phyloP scores from a whole-genome alignment of 2,797 vertebrate species.

The Parauchenoglanis punctatus region DNA sequence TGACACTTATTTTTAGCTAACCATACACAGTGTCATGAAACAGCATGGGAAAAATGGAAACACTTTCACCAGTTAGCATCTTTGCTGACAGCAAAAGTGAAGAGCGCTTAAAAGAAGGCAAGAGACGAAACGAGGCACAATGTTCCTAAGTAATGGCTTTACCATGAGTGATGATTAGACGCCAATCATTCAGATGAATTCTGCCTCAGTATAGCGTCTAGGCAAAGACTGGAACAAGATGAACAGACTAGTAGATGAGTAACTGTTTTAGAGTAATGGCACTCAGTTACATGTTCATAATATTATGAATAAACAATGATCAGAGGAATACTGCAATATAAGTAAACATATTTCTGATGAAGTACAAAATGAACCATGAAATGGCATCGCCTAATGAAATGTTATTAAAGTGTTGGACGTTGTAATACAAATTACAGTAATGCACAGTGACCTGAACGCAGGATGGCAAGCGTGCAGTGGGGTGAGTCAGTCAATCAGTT shows the following conservation, averaged over 20 bases:
- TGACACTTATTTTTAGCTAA: not conserved
- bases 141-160: not conserved
- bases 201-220: not conserved
- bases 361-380: not conserved
- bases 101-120: not conserved
- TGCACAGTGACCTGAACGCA: conserved; percentile 13
- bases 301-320: conserved; percentile 1
- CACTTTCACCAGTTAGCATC: not conserved
- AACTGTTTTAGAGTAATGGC: not conserved
- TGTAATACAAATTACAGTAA: conserved; percentile 1
- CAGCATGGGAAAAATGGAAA: no score
- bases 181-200: not conserved
- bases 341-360: conserved; percentile 1
- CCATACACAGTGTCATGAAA: not conserved
- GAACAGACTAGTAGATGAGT: not conserved
- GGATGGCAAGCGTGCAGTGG: not conserved
- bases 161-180: not conserved
- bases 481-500: not conserved
- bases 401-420: not conserved
- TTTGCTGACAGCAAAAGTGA: not conserved
- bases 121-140: not conserved
- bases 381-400: conserved; percentile 7
- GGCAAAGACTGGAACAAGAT: not conserved
- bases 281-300: not conserved
- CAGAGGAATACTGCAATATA: not conserved